Evolutionary conservation across 2,113 vertebrate genomes (phyloP), one percentile per base, ranked within the genome.

Genomic region (Tachysurus fulvidraco): DNA sequence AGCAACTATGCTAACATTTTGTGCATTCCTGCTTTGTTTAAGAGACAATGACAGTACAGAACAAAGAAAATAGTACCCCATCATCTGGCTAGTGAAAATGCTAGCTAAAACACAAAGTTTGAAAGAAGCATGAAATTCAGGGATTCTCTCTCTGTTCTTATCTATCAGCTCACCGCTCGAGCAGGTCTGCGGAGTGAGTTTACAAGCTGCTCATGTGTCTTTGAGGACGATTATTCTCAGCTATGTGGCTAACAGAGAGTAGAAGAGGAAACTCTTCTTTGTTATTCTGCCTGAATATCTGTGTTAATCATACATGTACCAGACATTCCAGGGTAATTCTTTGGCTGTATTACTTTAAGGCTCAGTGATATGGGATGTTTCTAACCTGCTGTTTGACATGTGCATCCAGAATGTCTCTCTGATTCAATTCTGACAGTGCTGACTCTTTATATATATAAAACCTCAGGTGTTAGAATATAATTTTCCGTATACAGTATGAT

Each of bases 261-360:
- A 78, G 14, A 78, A 78, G n/a, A 78, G n/a, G 52, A 78, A 78
- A 54, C 16, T 7, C 13, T 55, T 54, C 50, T 17, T 5, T 77
- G 13, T 55, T 28, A 78, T 55, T 78, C 16, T 78, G 76, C 76
- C 8, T 30, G n/a, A 55, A 52, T 14, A 13, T 54, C 25, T 17
- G 74, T 52, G n/a, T 78, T 55, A 78, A n/a, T 78, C n/a, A 28
- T 78, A 78, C 52, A 55, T n/a, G 16, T 78, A 19, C 13, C 76
- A 77, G 74, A 77, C 16, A 30, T 55, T 30, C 55, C 7, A 5
- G 7, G 76, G 7, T 8, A 17, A 0, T 12, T 28, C 16, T 77
- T 54, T 54, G 13, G 25, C 74, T 77, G 50, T 28, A 77, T 25
- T 28, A 17, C 44, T 25, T 73, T 36, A 28, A 46, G 71, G 44